Base-by-base conservation (phyloP, 1,140 invertebrate genomes). In the Druon quercuslanigerum region DNA sequence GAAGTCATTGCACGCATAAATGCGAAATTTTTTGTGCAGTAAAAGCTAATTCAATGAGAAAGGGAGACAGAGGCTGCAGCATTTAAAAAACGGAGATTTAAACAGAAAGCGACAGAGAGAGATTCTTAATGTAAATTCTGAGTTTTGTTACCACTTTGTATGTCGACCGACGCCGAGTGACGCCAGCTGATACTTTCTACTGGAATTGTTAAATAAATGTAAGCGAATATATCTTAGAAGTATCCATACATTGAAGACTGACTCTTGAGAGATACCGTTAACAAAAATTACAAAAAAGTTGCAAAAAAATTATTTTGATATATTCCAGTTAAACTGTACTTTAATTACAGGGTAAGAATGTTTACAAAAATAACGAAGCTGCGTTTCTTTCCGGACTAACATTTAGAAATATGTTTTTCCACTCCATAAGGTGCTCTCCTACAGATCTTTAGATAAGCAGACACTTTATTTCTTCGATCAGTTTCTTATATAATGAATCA, bases 1-100 rank as follows among this genome's bases (percentile, higher is more conserved):
- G 86, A 76, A 88, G 86, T 87, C 87, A 77, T 17, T 33, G 9
- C 86, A 83, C 82, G 84, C 86, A 83, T 71, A 79, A 79, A 74
- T 74, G 70, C 78, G 77, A 82, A 83, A 78, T 71, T 33, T 76
- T 71, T 75, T 57, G 46, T 14, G 20, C 52, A 72, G 71, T 78
- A 70, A 76, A 80, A 79, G 60, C 50, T 57, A 79, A 79, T 77
- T 73, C 54, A 76, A 46, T 71, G 76, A 71, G 77, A 80, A 78
- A 85, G 71, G 72, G 78, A 81, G 78, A 82, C 52, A 19, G 52
- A n/a, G 6, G 57, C 66, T 72, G 73, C 56, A 70, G 57, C 51
- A 82, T 73, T n/a, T 75, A 78, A 71, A 78, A 78, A 78, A 16
- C 20, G 57, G 51, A 66, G 71, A 12, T 50, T 50, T 19, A 57